Conservation (phyloP, 2,888 invertebrate genomes). For the Sipha maydis region DNA sequence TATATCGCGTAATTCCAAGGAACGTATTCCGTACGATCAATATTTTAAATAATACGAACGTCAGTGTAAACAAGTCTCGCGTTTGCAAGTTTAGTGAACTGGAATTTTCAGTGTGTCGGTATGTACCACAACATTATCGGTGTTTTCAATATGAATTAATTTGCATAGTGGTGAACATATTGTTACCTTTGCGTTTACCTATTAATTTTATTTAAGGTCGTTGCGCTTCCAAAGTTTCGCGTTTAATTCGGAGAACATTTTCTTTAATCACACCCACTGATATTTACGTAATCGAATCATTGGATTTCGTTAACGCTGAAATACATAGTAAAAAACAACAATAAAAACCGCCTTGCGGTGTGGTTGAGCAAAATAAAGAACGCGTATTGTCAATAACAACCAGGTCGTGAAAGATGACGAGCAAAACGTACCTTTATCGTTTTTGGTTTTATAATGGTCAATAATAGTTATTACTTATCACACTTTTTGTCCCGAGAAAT, state of each 20-base stretch:
- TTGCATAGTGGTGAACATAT: background rate
- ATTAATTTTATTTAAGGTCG: slow-evolving; percentile 11
- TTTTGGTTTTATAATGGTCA: too few relatives aligned
- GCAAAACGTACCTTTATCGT: background rate
- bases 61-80: too few relatives aligned
- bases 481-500: background rate
- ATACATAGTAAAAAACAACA: too few relatives aligned
- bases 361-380: too few relatives aligned
- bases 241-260: background rate
- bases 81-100: too few relatives aligned
- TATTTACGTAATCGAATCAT: background rate
- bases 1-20: too few relatives aligned
- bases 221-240: background rate
- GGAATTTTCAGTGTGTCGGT: background rate
- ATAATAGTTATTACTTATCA: background rate
- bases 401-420: background rate
- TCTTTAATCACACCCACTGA: background rate
- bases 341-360: too few relatives aligned
- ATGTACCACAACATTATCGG: background rate
- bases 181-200: background rate
- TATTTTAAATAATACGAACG: background rate
- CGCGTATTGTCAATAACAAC: too few relatives aligned
- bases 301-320: too few relatives aligned
- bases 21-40: too few relatives aligned
- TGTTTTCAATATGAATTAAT: slow-evolving; percentile 6